Evolutionary conservation across 2,888 invertebrate genomes (phyloP).

Genomic region (Margaritifera margaritifera): DNA sequence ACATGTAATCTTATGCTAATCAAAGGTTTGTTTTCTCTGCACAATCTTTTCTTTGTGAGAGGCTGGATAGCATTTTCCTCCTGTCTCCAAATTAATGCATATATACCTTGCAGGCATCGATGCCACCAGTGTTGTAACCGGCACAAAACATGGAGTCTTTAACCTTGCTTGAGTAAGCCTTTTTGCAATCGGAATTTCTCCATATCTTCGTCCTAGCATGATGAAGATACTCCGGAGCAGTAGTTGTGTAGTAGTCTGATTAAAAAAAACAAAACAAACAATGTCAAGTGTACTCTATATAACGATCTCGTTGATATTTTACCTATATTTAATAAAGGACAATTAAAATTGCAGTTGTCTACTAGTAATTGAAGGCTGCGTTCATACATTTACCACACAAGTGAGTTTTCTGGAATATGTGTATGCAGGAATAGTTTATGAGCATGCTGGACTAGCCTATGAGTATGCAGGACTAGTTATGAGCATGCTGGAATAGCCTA

Average conservation of each 20-base stretch:
- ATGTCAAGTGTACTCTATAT: not conserved
- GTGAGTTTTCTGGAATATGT: no score
- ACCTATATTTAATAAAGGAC: not conserved
- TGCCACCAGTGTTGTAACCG: conserved; percentile 49
- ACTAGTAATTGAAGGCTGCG: not conserved
- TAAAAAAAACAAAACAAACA: not conserved
- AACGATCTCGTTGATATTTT: not conserved
- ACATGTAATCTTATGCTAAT: no score
- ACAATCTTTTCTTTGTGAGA: no score
- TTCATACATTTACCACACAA: no score
- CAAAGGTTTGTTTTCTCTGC: no score
- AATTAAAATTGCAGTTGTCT: not conserved
- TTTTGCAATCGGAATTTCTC: conserved; percentile 34
- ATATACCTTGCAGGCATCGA: conserved; percentile 59
- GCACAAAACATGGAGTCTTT: conserved; percentile 58
- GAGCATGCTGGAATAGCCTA: no score
- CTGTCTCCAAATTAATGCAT: no score
- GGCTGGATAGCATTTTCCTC: no score
- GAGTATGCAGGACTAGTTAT: no score
- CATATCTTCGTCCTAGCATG: conserved; percentile 53
- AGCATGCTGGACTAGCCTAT: no score
- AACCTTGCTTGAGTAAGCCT: conserved; percentile 33
- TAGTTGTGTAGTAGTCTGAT: conserved; percentile 40
- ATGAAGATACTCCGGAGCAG: conserved; percentile 40
- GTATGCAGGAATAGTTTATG: no score